phyloP scores from a whole-genome alignment of 2,797 vertebrate genomes.

The Dendrocincla tyrannina region DNA sequence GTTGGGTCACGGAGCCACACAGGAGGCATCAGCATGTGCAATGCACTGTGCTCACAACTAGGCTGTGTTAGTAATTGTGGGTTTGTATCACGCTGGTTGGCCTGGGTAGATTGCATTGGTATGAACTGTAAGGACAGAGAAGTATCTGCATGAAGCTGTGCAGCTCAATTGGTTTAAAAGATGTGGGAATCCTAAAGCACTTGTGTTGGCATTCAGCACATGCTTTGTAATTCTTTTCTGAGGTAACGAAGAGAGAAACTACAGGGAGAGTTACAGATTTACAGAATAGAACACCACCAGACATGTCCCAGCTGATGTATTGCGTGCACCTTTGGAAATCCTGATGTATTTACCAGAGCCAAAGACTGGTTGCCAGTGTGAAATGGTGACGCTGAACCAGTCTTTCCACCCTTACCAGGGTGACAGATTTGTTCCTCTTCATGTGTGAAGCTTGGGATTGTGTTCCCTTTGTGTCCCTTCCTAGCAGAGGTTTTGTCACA shows the following conservation, averaged over 20 bases:
- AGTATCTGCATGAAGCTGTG: neutral
- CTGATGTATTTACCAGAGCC: neutral
- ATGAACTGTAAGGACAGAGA: neutral
- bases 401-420: neutral
- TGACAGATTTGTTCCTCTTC: neutral
- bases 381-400: neutral
- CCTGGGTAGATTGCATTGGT: neutral
- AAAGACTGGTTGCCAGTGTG: neutral
- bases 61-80: neutral
- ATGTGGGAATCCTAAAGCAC: neutral
- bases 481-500: neutral
- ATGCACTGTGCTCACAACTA: neutral
- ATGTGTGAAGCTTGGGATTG: neutral
- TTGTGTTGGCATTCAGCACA: neutral
- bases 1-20: fast-evolving
- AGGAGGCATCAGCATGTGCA: neutral
- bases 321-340: neutral
- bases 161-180: neutral
- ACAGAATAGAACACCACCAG: neutral
- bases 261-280: neutral
- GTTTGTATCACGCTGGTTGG: neutral
- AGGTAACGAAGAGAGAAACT: neutral
- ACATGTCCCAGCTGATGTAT: fast-evolving
- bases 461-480: neutral
- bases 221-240: neutral